A percentile compares a stretch with the other conserved stretches of the same genome.
Conservation (phyloP, 2,113 vertebrate species). For the Sula dactylatra region DNA sequence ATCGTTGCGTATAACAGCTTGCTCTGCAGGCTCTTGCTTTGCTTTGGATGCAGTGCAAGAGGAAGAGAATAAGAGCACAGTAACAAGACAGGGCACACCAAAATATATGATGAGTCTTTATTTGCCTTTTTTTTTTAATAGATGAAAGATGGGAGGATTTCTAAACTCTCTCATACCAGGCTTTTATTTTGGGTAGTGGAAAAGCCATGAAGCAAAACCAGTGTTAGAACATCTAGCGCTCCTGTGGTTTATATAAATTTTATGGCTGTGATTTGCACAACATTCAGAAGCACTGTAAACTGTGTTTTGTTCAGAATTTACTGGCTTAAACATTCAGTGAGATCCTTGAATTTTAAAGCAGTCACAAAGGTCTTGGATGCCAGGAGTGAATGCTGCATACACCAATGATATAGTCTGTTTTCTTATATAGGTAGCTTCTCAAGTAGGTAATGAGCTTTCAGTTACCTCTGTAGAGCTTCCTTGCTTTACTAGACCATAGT, state of each 20-base stretch:
- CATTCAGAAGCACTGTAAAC: not conserved
- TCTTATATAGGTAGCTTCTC: not conserved
- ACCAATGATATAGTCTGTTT: not conserved
- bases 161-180: not conserved
- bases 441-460: not conserved
- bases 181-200: not conserved
- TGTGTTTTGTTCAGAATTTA: not conserved
- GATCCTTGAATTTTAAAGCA: not conserved
- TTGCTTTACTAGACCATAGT: not conserved
- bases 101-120: not conserved
- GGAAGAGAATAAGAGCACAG: not conserved
- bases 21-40: not conserved
- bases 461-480: not conserved
- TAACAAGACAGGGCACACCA: not conserved
- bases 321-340: not conserved
- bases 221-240: not conserved
- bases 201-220: not conserved
- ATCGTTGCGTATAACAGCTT: not conserved
- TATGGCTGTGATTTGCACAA: not conserved
- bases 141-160: not conserved
- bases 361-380: not conserved
- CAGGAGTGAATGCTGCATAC: not conserved
- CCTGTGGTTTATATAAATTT: not conserved
- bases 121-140: not conserved
- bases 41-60: not conserved